phyloP scores from a whole-genome alignment of 2,797 vertebrate genomes.

The Chloroceryle inda region DNA sequence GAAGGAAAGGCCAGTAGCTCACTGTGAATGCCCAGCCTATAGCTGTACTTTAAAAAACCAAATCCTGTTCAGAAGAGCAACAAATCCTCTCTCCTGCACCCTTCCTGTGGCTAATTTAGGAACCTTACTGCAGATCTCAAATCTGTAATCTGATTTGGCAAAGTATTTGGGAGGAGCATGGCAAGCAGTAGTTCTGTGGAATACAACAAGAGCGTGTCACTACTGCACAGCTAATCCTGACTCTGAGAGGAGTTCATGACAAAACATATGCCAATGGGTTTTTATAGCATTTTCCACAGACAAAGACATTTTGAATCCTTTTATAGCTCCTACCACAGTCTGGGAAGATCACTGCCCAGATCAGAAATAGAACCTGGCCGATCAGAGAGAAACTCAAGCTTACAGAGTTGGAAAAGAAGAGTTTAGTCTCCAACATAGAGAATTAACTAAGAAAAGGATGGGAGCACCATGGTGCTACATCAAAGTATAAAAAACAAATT shows the following conservation, averaged over 20 bases:
- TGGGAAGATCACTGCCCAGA: not conserved
- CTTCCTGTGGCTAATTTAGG: not conserved
- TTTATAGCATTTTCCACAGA: not conserved
- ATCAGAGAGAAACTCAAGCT: not conserved
- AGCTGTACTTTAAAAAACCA: accelerated
- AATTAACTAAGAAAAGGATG: not conserved
- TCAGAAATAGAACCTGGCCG: not conserved
- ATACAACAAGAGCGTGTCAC: not conserved
- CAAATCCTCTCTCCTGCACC: not conserved
- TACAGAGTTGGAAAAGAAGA: not conserved
- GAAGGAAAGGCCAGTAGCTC: not conserved
- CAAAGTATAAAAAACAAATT: not conserved
- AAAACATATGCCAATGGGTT: not conserved
- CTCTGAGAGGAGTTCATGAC: not conserved
- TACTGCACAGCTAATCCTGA: not conserved
- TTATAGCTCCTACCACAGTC: not conserved
- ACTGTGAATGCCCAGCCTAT: not conserved
- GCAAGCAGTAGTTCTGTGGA: not conserved
- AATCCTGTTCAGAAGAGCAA: not conserved
- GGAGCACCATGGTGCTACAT: not conserved
- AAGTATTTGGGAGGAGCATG: not conserved
- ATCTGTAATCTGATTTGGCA: not conserved
- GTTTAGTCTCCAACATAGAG: not conserved
- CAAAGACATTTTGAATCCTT: not conserved
- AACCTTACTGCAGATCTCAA: not conserved